Evolutionary conservation across 2,113 vertebrate genomes (phyloP).

Genomic region (Tor tambroides): DNA sequence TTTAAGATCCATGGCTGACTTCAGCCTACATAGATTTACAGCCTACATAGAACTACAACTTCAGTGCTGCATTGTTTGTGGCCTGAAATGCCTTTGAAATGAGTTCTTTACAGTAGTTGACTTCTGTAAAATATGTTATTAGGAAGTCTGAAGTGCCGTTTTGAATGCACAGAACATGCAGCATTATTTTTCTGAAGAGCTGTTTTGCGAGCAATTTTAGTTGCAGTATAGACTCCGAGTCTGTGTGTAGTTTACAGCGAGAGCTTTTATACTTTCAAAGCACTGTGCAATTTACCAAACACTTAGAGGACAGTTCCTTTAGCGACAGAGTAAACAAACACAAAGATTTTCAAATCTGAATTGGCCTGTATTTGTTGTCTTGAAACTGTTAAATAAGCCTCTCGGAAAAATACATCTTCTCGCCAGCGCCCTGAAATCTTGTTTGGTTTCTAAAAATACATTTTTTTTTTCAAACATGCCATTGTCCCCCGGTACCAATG

Average conservation of each 20-base stretch:
- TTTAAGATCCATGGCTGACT: not conserved
- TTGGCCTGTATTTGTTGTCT: not conserved
- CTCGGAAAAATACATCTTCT: conserved; percentile 26
- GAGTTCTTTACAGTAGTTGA: not conserved
- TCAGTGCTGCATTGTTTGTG: not conserved
- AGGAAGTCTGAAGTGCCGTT: conserved; percentile 1
- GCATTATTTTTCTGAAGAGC: not conserved
- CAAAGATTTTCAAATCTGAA: not conserved
- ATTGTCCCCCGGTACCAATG: conserved; percentile 21
- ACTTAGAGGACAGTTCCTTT: not conserved
- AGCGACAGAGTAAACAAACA: not conserved
- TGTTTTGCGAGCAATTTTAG: conserved; percentile 23
- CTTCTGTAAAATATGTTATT: not conserved
- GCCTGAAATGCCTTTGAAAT: not conserved
- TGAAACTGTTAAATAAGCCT: not conserved
- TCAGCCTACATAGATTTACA: not conserved
- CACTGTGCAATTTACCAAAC: conserved; percentile 25
- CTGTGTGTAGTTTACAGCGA: not conserved
- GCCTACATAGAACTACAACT: not conserved
- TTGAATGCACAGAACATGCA: not conserved
- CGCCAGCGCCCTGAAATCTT: not conserved
- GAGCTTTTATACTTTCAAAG: not conserved
- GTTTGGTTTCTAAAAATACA: conserved; percentile 44
- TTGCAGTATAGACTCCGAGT: not conserved
- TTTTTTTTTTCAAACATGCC: conserved; percentile 26